Evolutionary conservation across 2,113 vertebrate species (phyloP).

Genomic region (Leptodactylus fuscus): DNA sequence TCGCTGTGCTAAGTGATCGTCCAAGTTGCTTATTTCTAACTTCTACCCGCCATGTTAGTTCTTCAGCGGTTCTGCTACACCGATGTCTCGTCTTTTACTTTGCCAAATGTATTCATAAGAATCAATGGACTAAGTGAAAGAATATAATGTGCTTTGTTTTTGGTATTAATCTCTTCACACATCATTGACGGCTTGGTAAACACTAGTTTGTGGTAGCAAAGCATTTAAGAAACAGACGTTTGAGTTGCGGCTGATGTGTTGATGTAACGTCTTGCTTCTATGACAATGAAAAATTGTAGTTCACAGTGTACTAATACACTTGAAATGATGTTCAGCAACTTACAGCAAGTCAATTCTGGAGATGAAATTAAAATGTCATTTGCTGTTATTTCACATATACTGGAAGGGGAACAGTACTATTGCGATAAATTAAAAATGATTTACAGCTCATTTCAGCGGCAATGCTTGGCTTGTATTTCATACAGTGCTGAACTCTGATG

Average conservation of each 20-base stretch:
- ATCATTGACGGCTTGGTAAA: constrained; percentile 55
- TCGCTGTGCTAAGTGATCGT: constrained; percentile 57
- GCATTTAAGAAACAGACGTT: constrained; percentile 47
- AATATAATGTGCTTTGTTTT: constrained; percentile 54
- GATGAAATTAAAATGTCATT: constrained; percentile 57
- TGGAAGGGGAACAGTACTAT: constrained; percentile 18
- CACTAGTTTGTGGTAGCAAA: constrained; percentile 42
- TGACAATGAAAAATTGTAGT: constrained; percentile 54
- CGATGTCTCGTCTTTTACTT: constrained; percentile 61
- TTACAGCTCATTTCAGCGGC: constrained; percentile 39
- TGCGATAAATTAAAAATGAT: constrained; percentile 56
- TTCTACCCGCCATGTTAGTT: constrained; percentile 52
- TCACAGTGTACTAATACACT: constrained; percentile 42
- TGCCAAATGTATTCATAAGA: constrained; percentile 48
- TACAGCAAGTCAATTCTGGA: constrained; percentile 48
- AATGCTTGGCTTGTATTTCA: constrained; percentile 12
- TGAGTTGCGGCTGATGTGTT: constrained; percentile 51
- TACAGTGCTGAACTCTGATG: neutral
- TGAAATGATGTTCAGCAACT: constrained; percentile 51
- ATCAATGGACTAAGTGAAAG: constrained; percentile 39
- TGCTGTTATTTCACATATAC: constrained; percentile 47
- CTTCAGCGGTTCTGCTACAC: constrained; percentile 60
- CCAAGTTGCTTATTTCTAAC: too few relatives aligned
- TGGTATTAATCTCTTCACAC: constrained; percentile 59
- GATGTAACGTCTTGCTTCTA: constrained; percentile 53